These are phyloP conservation scores for Polypterus bichir DNA, from an alignment of 2,113 vertebrate genomes.

Conservation along the genomic window DNA sequence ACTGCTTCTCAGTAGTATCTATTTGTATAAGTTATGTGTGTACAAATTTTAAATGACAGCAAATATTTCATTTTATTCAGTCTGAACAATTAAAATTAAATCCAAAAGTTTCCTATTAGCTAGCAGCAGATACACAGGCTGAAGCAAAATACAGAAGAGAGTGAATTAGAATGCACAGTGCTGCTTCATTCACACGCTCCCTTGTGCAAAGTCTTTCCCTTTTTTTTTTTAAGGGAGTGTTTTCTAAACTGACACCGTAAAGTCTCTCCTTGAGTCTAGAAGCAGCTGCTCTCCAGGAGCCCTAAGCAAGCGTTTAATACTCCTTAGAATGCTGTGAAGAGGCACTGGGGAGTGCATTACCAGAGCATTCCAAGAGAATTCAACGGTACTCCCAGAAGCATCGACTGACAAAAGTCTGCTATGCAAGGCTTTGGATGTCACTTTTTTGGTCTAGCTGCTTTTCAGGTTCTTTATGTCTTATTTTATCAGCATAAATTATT, in stretches of 20 bases:
- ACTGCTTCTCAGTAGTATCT: neutral
- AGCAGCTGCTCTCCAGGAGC: conserved; percentile 29
- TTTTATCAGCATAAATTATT: too few species aligned
- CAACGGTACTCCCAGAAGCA: conserved; percentile 31
- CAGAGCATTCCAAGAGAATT: conserved; percentile 26
- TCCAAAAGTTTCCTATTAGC: neutral
- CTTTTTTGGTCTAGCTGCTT: conserved; percentile 13
- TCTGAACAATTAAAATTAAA: neutral
- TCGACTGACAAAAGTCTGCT: conserved; percentile 41
- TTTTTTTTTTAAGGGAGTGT: conserved; percentile 24
- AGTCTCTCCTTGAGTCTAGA: conserved; percentile 23
- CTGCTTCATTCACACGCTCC: conserved; percentile 21
- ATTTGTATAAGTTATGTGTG: neutral
- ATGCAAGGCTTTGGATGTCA: conserved; percentile 29
- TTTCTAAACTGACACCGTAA: conserved; percentile 32
- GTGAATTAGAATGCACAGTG: conserved; percentile 10
- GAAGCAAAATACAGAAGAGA: conserved; percentile 4
- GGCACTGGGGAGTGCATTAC: conserved; percentile 18
- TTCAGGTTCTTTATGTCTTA: too few species aligned
- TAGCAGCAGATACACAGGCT: neutral
- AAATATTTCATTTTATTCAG: neutral
- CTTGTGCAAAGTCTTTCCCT: conserved; percentile 40
- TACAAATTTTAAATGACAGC: neutral
- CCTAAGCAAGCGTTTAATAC: conserved; percentile 19
- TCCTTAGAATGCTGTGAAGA: conserved; percentile 23